Base-by-base conservation (phyloP, 2,113 vertebrate genomes). In the Sardina pilchardus region DNA sequence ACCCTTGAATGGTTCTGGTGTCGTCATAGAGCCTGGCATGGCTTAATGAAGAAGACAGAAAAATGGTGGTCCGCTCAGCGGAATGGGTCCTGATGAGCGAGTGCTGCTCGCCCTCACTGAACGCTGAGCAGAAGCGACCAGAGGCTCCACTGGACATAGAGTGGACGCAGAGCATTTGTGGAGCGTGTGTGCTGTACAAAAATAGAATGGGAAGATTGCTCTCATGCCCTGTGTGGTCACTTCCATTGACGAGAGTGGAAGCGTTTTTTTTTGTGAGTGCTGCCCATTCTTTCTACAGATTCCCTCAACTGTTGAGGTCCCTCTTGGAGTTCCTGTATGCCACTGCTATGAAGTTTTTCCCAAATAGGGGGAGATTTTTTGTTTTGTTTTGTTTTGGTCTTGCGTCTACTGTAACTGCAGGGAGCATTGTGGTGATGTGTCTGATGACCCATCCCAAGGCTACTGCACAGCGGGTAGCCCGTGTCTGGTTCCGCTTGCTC, bases 391-490 rank as follows among this genome's bases (percentile, higher is more conserved):
- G 39, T 56, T 21, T 24, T 21, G 0, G 21, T 56, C 21, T 56
- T 56, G 19, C 6, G 19, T 24, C 50, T 16, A n/a, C n/a, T n/a
- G n/a, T n/a, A 19, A 53, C 14, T 19, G 50, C 14, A 17, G 7
- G 45, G 80, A 87, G 78, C 16, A 45, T 50, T 80, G 24, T 82
- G 63, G 85, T 82, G 50, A 45, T 43, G 80, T 80, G n/a, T 34
- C 81, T 9, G 53, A 9, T 2, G 14, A 16, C 50, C 50, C 19
- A 53, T 21, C 82, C 50, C 2, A 12, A 0, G 6, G 87, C 67
- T 9, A 50, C 86, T 87, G 91, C 83, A 87, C 89, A 89, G 84
- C 89, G 83, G 88, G 88, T 92, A 90, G 82, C 42, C 19, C 34
- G 82, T 0, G 30, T 80, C 88, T 89, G 88, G 91, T 92, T 91